phyloP scores from a whole-genome alignment of 1,140 invertebrate species.

The Ostrea denselamellosa region DNA sequence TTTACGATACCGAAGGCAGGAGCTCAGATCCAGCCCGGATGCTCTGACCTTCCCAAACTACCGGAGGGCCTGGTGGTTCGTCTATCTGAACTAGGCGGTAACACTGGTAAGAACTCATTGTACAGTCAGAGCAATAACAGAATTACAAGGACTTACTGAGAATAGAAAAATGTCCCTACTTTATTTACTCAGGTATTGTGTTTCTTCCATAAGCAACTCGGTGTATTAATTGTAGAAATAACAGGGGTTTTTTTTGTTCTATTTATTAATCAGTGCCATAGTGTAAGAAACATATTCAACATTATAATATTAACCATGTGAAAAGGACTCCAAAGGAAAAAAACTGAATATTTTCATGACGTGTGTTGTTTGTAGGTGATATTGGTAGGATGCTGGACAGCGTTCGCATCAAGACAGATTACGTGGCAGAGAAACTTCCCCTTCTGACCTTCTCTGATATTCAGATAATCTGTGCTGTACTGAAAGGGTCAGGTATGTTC shows the following conservation, averaged over 20 bases:
- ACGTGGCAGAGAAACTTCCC: conserved; percentile 55
- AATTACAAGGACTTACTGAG: too few relatives aligned
- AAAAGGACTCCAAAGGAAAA: too few relatives aligned
- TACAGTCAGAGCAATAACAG: background rate
- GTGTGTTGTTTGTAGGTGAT: conserved; percentile 54
- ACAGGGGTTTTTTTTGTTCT: too few relatives aligned
- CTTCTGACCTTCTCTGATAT: conserved; percentile 63
- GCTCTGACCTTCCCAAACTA: conserved; percentile 65
- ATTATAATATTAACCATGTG: too few relatives aligned
- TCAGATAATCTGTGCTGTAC: conserved; percentile 62
- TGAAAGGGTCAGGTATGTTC: conserved; percentile 63
- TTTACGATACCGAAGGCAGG: conserved; percentile 64
- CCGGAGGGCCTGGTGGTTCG: conserved; percentile 66
- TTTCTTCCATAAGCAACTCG: too few relatives aligned
- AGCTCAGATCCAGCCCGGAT: conserved; percentile 56
- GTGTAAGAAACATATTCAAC: too few relatives aligned
- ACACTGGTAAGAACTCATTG: conserved; percentile 59
- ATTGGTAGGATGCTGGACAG: conserved; percentile 68
- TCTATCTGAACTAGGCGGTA: conserved; percentile 63
- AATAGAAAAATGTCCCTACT: too few relatives aligned
- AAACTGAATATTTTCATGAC: background rate
- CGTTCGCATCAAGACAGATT: conserved; percentile 66
- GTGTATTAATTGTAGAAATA: too few relatives aligned
- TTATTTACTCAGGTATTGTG: too few relatives aligned
- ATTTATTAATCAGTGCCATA: too few relatives aligned